Percentiles rank a stretch among this genome's conserved stretches.
These are phyloP conservation scores for Caracal caracal DNA, from an alignment of 2,113 vertebrate species.

Conservation along the genomic window DNA sequence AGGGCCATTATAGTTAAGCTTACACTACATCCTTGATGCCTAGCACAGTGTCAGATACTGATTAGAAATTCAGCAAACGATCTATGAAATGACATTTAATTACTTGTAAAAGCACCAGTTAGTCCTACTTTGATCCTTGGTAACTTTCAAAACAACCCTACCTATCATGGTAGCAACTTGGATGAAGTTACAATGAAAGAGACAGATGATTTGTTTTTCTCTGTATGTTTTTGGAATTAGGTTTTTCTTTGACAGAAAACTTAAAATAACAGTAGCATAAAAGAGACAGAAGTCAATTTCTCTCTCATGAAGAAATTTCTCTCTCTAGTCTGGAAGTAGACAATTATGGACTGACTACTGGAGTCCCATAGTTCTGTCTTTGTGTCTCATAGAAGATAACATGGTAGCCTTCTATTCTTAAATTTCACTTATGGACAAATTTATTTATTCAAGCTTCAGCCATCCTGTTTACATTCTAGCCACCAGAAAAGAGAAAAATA, in stretches of 20 bases:
- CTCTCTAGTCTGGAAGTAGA: background rate
- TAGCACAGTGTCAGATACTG: background rate
- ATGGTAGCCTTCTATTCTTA: background rate
- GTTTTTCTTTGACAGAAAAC: background rate
- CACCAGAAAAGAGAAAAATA: background rate
- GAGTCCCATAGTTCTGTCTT: background rate
- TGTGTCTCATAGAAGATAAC: background rate
- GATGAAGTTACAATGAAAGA: background rate
- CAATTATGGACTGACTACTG: background rate
- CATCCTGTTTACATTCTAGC: background rate
- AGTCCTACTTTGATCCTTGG: background rate
- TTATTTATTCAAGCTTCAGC: background rate
- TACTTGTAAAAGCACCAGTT: background rate
- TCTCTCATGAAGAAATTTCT: background rate
- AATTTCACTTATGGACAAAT: background rate
- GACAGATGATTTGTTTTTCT: background rate
- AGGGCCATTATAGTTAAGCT: background rate
- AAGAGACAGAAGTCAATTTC: background rate
- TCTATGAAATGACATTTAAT: background rate
- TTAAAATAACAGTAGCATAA: background rate
- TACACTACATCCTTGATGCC: background rate
- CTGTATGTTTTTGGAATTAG: background rate
- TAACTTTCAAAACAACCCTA: background rate
- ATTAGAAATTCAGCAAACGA: background rate
- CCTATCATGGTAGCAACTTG: background rate